phyloP scores from a whole-genome alignment of 2,797 vertebrate species.

The Gobio occitaniae region DNA sequence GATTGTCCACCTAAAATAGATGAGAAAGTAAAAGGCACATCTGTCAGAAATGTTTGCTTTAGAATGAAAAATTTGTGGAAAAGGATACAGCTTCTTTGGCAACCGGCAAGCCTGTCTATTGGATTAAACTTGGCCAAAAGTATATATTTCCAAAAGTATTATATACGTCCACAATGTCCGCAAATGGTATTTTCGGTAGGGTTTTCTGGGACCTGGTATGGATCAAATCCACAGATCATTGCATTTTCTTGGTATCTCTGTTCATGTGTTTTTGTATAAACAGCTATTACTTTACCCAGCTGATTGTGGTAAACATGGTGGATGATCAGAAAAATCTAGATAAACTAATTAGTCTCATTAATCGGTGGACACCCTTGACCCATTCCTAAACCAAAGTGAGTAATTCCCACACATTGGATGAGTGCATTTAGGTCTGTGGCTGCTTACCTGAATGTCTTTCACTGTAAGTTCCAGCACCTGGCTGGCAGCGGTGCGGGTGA shows the following conservation, averaged over 20 bases:
- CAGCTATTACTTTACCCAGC: background rate
- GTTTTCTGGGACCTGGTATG: background rate
- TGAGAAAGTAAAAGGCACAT: background rate
- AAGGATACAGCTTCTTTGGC: background rate
- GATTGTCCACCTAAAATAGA: constrained; percentile 90
- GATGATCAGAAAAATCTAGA: background rate
- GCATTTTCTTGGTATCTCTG: background rate
- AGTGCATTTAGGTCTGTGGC: background rate
- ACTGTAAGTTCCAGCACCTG: constrained; percentile 93
- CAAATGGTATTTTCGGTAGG: background rate
- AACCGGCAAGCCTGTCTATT: background rate
- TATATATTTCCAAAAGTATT: background rate
- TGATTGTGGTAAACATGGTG: background rate
- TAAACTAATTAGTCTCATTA: background rate
- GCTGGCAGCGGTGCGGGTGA: constrained; percentile 84
- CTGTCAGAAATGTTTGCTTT: background rate
- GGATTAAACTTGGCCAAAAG: background rate
- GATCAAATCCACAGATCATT: background rate
- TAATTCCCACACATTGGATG: background rate
- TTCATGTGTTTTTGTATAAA: constrained; percentile 1
- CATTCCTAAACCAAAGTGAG: background rate
- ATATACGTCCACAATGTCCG: background rate
- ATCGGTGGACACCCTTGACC: background rate
- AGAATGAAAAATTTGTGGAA: background rate
- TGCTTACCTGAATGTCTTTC: constrained; percentile 88